phyloP scores from a whole-genome alignment of 2,113 vertebrate genomes.

The Mixornis gularis region DNA sequence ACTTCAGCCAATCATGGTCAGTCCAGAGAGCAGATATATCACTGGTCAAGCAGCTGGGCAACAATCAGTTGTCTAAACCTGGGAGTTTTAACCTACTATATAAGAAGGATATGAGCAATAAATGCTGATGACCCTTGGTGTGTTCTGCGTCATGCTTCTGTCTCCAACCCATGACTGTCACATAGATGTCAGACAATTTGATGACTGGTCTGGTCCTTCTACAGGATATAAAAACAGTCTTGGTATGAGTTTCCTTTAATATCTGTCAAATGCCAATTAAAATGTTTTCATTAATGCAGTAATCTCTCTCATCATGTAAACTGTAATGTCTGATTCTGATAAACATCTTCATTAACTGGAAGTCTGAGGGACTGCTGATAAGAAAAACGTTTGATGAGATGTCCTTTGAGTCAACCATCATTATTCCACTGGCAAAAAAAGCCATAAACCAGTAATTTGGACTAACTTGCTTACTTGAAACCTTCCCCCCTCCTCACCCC shows the following conservation, averaged over 20 bases:
- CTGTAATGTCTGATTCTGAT: neutral
- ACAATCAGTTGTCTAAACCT: neutral
- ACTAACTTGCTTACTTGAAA: neutral
- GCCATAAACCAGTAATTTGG: neutral
- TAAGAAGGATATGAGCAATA: no score
- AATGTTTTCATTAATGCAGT: neutral
- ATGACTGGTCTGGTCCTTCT: neutral
- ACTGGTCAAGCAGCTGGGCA: no score
- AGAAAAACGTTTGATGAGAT: neutral
- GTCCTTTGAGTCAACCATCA: neutral
- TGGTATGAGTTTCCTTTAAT: neutral
- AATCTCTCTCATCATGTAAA: neutral
- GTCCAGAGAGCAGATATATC: neutral
- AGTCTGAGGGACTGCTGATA: neutral
- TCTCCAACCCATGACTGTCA: neutral
- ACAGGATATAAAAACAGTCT: neutral
- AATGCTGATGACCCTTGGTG: no score
- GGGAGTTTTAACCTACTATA: neutral
- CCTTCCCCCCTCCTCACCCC: no score
- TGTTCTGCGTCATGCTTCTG: neutral
- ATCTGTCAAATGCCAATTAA: neutral
- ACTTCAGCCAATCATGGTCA: neutral
- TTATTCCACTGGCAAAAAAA: neutral
- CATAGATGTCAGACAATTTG: neutral
- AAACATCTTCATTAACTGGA: neutral